Conservation (phyloP, 2,888 invertebrate species). For the Eupeodes latifasciatus region DNA sequence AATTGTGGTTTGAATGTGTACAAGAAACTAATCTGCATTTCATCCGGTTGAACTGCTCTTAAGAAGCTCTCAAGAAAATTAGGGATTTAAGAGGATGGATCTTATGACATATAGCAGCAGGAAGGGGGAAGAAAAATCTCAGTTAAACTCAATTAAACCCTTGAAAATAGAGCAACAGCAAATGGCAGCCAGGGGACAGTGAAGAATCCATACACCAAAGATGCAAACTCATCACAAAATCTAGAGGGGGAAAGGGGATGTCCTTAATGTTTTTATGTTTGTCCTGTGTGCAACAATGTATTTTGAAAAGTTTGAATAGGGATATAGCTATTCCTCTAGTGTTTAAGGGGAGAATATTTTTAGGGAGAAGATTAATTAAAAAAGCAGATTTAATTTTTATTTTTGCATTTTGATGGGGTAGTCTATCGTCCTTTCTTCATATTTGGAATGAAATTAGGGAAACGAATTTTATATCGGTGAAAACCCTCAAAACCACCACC, state of each 20-base stretch:
- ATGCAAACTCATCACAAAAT: slow-evolving; percentile 23
- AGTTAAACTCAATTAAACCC: slow-evolving; percentile 52
- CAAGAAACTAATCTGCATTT: slow-evolving; percentile 61
- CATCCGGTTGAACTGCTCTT: slow-evolving; percentile 58
- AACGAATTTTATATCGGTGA: not conserved
- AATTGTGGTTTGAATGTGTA: slow-evolving; percentile 40
- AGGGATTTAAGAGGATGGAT: slow-evolving; percentile 47
- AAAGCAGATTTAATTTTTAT: not conserved
- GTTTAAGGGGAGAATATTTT: too few relatives aligned
- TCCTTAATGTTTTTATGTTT: slow-evolving; percentile 12
- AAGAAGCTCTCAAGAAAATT: slow-evolving; percentile 59
- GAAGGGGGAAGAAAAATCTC: not conserved
- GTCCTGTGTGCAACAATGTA: slow-evolving; percentile 11
- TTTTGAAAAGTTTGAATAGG: not conserved
- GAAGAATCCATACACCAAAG: not conserved
- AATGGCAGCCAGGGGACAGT: not conserved
- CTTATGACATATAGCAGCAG: too few relatives aligned
- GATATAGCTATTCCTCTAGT: not conserved
- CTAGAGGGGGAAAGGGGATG: not conserved
- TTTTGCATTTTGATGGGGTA: too few relatives aligned
- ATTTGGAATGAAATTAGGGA: not conserved
- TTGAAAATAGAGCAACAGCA: not conserved
- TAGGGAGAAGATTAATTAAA: slow-evolving; percentile 13
- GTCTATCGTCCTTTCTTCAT: not conserved
- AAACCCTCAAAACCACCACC: not conserved